Evolutionary conservation across 1,140 invertebrate species (phyloP), one percentile per base, ranked within the genome.

Genomic region (Orussus abietinus): DNA sequence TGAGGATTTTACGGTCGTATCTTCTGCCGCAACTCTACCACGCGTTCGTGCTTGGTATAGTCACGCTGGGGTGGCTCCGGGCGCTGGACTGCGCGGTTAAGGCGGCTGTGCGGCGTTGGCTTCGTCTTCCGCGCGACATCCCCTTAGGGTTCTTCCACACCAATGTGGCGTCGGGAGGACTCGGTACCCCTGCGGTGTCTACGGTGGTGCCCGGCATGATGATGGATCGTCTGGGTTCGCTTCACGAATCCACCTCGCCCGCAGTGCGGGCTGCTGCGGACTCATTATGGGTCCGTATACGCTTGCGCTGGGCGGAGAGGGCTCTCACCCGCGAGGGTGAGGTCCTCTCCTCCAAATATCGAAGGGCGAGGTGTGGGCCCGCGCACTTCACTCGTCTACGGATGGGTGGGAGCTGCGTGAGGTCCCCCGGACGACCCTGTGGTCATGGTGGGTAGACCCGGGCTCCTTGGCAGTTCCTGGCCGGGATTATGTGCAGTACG

Each of bases 61-160:
- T 22, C 13, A 47, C 3, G 0, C 4, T 22, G 0, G 32, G 28
- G 1, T 11, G 11, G 0, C 9, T 55, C 0, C 39, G 38, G 6
- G 10, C 14, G 1, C 18, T 32, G 5, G 48, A 53, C 14, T 3
- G 19, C 1, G 15, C 7, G 3, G 31, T 51, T 1, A 11, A 29
- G 5, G 7, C 35, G 1, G 30, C 38, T 3, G 19, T 55, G 3
- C 11, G 51, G 1, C 18, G 15, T 7, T 50, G 38, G 51, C 19
- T 55, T 6, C 15, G 21, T 2, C 9, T 55, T 9, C 52, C 54
- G n/a, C 28, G 34, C 20, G 45, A 55, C 35, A 18, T 30, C 7
- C 45, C 49, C 14, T 22, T 12, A 13, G 25, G 15, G n/a, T 57
- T 45, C 15, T 45, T 55, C 22, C 49, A 55, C 38, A 53, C 52